Evolutionary conservation across 2,888 invertebrate species (phyloP).

Genomic region (Pandemis cinnamomeana): DNA sequence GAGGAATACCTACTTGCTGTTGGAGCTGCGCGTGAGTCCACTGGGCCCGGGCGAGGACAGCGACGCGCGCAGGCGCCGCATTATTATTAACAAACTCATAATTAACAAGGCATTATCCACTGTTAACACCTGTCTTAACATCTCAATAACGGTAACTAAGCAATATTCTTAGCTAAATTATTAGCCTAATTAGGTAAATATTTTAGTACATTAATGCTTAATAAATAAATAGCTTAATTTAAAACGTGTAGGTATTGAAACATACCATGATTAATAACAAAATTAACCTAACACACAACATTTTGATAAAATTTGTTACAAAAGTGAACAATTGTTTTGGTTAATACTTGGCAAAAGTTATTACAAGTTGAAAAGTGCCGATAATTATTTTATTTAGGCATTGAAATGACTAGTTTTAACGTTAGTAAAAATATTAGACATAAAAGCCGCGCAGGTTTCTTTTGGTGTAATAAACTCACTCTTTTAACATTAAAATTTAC

Average conservation of each 20-base stretch:
- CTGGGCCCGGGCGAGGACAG: not conserved
- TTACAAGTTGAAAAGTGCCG: constrained; percentile 48
- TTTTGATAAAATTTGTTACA: constrained; percentile 81
- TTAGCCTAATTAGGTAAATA: constrained; percentile 55
- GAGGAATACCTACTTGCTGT: not conserved
- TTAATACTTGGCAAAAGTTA: constrained; percentile 65
- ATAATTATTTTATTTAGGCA: constrained; percentile 57
- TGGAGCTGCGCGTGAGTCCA: too few species aligned
- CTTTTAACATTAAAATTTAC: not conserved
- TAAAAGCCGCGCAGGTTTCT: constrained; percentile 19
- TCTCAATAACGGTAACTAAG: constrained; percentile 58
- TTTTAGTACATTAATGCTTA: constrained; percentile 41
- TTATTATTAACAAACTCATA: not conserved
- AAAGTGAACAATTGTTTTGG: constrained; percentile 81
- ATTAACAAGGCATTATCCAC: constrained; percentile 31
- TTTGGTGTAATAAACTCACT: not conserved
- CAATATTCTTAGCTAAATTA: constrained; percentile 55
- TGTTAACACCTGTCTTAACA: constrained; percentile 41
- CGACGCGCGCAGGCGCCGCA: not conserved
- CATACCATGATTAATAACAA: constrained; percentile 67
- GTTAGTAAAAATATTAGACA: constrained; percentile 43
- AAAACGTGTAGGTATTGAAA: constrained; percentile 66
- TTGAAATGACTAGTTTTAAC: constrained; percentile 55
- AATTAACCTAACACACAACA: constrained; percentile 76
- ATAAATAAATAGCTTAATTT: constrained; percentile 60